Evolutionary conservation across 2,113 vertebrate genomes (phyloP), one percentile per base, ranked within the genome.

Genomic region (Anser cygnoides): DNA sequence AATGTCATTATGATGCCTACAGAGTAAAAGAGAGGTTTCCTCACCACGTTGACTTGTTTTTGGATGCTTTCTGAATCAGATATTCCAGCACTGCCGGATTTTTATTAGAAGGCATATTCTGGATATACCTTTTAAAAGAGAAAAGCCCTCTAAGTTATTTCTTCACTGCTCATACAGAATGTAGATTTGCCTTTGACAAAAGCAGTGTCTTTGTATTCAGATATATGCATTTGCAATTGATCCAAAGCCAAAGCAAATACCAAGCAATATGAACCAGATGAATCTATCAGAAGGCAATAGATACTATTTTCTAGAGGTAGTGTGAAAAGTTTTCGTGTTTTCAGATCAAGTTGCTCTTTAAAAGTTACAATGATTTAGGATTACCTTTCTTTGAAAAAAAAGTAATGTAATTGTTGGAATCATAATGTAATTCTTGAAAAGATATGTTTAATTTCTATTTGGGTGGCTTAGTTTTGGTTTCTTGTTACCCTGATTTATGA

Each of bases 241-340:
- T 92, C 57, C 83, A 65, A 91, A 92, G 93, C 93, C 80, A 96
- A 93, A 62, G 83, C 90, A 96, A 97, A 90, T 96, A 96, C 75
- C 54, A 81, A 95, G 71, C 57, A 84, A 92, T 94, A 68, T 72
- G 68, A 93, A 93, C 76, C 90, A 95, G 88, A 89, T 92, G 88
- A 90, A 82, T 79, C 54, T 87, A 62, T 39, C 39, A 90, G 63
- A 76, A 83, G 28, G 55, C 63, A 77, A 25, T 33, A 77, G 76
- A 49, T 89, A 62, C 4, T 65, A 11, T 83, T 46, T 87, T 77
- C 43, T 71, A 10, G 65, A 78, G 13, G 66, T 83, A 55, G 25
- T 43, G 55, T 77, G 75, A 66, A 90, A 84, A 35, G 65, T 87
- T 72, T 20, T 92, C 18, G 13, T 77, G 52, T 73, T 19, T 79